Conservation (phyloP, 2,113 vertebrate genomes). For the Hemichromis elongatus region DNA sequence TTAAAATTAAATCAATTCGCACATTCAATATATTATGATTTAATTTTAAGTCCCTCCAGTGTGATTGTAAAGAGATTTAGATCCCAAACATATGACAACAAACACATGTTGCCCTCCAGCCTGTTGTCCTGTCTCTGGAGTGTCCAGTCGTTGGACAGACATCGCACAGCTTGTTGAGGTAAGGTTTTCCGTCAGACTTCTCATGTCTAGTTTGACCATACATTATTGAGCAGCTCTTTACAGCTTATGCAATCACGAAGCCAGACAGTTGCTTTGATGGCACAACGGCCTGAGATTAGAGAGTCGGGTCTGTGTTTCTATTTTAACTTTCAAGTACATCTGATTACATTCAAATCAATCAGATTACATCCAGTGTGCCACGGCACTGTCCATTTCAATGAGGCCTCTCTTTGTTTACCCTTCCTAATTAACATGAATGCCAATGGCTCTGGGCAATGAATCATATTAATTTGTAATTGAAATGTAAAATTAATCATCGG, state of each 20-base stretch:
- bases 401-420: background rate
- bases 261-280: conserved; percentile 20
- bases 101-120: background rate
- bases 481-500: background rate
- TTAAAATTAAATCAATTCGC: background rate
- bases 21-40: background rate
- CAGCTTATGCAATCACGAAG: conserved; percentile 45
- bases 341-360: background rate
- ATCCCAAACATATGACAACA: background rate
- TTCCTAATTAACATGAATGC: background rate
- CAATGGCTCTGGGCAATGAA: background rate
- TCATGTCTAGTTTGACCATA: conserved; percentile 54
- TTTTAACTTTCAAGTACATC: background rate
- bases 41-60: rapidly evolving
- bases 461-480: background rate
- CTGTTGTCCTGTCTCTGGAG: background rate
- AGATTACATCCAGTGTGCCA: background rate
- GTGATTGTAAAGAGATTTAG: background rate
- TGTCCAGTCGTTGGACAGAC: conserved; percentile 17
- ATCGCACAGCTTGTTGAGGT: conserved; percentile 21
- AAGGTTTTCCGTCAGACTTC: conserved; percentile 55
- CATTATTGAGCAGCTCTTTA: conserved; percentile 64
- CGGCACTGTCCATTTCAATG: background rate
- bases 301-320: background rate
- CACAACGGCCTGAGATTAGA: background rate